Conservation (phyloP, 2,797 vertebrate species). For the Todus mexicanus region DNA sequence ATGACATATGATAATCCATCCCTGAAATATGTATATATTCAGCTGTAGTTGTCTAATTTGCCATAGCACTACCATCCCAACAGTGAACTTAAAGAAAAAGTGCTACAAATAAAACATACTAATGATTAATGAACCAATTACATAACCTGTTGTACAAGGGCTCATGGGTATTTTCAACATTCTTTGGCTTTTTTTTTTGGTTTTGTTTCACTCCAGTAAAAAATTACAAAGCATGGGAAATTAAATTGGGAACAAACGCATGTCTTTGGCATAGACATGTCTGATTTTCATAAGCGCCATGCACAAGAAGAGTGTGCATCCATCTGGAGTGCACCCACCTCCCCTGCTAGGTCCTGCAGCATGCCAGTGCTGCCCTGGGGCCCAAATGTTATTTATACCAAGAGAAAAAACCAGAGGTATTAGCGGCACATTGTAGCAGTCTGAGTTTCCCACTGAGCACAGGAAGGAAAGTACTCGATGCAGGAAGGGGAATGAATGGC, state of each 20-base stretch:
- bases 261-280: fast-evolving
- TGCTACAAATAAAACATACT: neutral
- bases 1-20: neutral
- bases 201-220: neutral
- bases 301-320: neutral
- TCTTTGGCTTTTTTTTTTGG: neutral
- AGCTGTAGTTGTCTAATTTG: neutral
- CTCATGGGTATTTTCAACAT: neutral
- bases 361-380: neutral
- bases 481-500: neutral
- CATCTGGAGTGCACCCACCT: fast-evolving
- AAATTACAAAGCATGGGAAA: neutral
- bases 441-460: neutral
- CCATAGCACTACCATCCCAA: neutral
- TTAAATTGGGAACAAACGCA: fast-evolving
- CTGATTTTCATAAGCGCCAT: neutral
- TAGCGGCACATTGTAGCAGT: neutral
- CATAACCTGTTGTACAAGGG: neutral
- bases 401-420: neutral
- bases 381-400: neutral
- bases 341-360: neutral
- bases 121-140: neutral
- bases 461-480: neutral
- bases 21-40: neutral
- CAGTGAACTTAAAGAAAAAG: neutral